Evolutionary conservation across 2,888 invertebrate species (phyloP), one percentile per base, ranked within the genome.

Genomic region (Rapana venosa): DNA sequence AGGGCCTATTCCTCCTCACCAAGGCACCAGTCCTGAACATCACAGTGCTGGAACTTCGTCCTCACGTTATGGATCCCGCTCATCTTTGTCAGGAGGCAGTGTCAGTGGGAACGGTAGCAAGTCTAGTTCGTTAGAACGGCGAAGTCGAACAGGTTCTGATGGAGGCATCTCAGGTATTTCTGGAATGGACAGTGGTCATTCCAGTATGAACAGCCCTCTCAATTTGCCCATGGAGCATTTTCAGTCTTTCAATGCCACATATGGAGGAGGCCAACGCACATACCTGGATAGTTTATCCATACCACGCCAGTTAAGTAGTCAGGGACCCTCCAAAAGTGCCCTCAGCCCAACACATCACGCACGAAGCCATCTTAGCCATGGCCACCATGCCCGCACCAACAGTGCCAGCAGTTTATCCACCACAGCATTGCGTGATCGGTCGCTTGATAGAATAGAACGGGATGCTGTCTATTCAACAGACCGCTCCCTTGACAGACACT

Each of bases 401-500:
- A 94, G 94, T 89, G 92, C 94, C 90, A 93, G 92, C 15, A 93
- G 92, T 90, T 92, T 93, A 20, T 90, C 91, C 70, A 87, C 89
- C 74, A 90, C 90, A 84, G 90, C 91, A 56, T 35, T 91, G 17
- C 92, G 96, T 95, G 93, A 96, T 92, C 90, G 96, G 94, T 94
- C 96, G 93, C 89, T 94, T 56, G 94, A 94, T 56, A 88, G 93
- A 77, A 90, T 93, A 70, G 93, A 94, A 61, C 90, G 92, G 36
- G 93, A 93, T 26, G 90, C 90, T 84, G 74, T 84, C 35, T 90
- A 92, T 74, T 90, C 92, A 88, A 93, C 95, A 88, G 96, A 96
- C 90, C 93, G 96, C 11, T 95, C 96, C 74, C 93, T 96, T 90
- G 96, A 96, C 87, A 94, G 96, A 88, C 95, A 95, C 79, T 92